Base-by-base conservation (phyloP, 64 coral and sea anemone species). In the Anthopleura sola region DNA sequence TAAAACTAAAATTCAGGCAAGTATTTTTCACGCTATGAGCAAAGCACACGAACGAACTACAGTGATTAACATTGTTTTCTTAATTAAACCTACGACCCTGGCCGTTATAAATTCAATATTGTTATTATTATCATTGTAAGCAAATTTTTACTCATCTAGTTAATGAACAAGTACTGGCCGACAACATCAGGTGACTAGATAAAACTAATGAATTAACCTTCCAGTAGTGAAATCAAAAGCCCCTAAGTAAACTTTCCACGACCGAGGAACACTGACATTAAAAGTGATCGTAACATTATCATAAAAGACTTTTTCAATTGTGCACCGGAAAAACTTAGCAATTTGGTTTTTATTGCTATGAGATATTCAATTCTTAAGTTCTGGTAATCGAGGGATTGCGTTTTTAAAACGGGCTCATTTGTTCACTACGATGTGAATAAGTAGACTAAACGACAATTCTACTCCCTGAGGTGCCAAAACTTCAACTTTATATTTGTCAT, bases 141-240 rank as follows among this genome's bases (percentile, higher is more conserved):
- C n/a, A 62, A n/a, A n/a, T 62, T 71, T 71, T 71, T 71, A 71
- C 66, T 71, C 29, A 11, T 71, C 66, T 17, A 13, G 26, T 71
- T 71, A 71, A 71, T 34, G 66, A 71, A 34, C 66, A 34, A 71
- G 26, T 32, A 71, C 66, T n/a, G n/a, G n/a, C n/a, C 66, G 66
- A 15, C 66, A 32, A 34, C 66, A 71, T 28, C 13, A 2, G 13
- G 0, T 34, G 21, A 62, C 55, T 62, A 62, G 58, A 62, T 71
- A 71, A 71, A 8, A 29, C 24, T 24, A 62, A 36, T 34, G 66
- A 71, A 29, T 71, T 71, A 62, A 62, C 58, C 2, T 71, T 14
- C 11, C 66, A 32, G 3, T 34, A 33, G 0, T 29, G 66, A 34
- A 71, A 32, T 71, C 13, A 71, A 71, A 71, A 16, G 66, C 8